phyloP scores from a whole-genome alignment of 2,113 vertebrate species.

The Protobothrops mucrosquamatus region DNA sequence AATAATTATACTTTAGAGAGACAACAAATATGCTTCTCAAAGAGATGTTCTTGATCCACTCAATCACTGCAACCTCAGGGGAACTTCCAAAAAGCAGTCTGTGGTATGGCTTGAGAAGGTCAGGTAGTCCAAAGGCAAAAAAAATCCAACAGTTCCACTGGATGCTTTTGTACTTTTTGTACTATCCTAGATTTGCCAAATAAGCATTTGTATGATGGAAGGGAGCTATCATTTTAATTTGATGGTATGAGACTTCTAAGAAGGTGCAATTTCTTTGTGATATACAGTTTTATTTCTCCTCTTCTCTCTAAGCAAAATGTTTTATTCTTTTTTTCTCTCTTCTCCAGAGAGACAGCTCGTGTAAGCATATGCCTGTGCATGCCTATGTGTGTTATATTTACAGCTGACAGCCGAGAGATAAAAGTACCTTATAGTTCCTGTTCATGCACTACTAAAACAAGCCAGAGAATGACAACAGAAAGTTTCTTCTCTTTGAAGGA shows the following conservation, averaged over 20 bases:
- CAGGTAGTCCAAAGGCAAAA: neutral
- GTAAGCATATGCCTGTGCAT: rapidly evolving
- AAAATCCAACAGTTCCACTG: neutral
- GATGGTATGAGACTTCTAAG: neutral
- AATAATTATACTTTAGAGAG: neutral
- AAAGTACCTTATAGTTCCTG: neutral
- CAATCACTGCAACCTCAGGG: neutral
- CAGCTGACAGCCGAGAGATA: neutral
- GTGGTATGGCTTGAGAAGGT: neutral
- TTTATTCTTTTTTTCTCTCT: neutral
- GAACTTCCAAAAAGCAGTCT: neutral
- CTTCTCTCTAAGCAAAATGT: neutral
- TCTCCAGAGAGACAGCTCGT: neutral
- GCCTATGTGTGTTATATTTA: neutral
- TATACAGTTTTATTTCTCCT: neutral
- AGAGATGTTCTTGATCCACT: neutral
- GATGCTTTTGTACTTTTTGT: neutral
- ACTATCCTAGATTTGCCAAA: neutral
- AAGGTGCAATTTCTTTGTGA: neutral
- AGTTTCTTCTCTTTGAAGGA: conserved; percentile 53
- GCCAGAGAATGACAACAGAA: conserved; percentile 40
- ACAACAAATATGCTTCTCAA: neutral
- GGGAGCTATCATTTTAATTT: neutral
- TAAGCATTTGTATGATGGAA: neutral
- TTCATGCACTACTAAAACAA: neutral